Percentiles rank a stretch among this genome's conserved stretches.
phyloP scores from a whole-genome alignment of 2,888 invertebrate genomes.

The Brachyptera putata region DNA sequence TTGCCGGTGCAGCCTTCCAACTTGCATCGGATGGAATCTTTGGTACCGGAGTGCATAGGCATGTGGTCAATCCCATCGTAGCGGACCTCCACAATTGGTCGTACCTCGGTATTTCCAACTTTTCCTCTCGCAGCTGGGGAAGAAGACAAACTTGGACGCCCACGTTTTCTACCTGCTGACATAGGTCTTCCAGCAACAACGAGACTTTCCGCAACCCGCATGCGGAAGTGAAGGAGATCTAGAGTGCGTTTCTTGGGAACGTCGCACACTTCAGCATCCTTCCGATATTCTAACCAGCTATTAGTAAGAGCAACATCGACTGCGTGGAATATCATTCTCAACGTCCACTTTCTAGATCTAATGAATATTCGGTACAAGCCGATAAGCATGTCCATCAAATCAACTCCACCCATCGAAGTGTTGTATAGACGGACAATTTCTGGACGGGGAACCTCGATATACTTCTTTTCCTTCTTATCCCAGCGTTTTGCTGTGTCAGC shows the following conservation, averaged over 20 bases:
- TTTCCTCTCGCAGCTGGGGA: background rate
- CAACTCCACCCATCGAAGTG: background rate
- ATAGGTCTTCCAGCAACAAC: background rate
- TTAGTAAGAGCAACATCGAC: constrained; percentile 31
- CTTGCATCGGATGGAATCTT: background rate
- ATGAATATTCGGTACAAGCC: constrained; percentile 27
- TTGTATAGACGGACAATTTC: constrained; percentile 32
- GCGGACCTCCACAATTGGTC: background rate
- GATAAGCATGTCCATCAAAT: background rate
- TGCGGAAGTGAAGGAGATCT: background rate
- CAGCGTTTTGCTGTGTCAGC: constrained; percentile 34
- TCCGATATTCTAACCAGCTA: constrained; percentile 24
- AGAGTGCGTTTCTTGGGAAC: background rate
- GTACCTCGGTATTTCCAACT: background rate
- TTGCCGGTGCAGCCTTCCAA: background rate
- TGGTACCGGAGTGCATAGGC: background rate
- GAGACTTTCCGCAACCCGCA: background rate
- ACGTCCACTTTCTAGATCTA: constrained; percentile 31
- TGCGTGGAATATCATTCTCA: constrained; percentile 28
- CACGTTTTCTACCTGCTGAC: background rate
- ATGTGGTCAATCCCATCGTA: background rate
- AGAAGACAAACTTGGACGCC: background rate
- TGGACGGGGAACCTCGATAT: constrained; percentile 34
- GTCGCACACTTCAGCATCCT: background rate
- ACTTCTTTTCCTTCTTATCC: constrained; percentile 34